A percentile compares a stretch with the other conserved stretches of the same genome.
Evolutionary conservation across 2,888 invertebrate genomes (phyloP).

Genomic region (Dione vanillae): DNA sequence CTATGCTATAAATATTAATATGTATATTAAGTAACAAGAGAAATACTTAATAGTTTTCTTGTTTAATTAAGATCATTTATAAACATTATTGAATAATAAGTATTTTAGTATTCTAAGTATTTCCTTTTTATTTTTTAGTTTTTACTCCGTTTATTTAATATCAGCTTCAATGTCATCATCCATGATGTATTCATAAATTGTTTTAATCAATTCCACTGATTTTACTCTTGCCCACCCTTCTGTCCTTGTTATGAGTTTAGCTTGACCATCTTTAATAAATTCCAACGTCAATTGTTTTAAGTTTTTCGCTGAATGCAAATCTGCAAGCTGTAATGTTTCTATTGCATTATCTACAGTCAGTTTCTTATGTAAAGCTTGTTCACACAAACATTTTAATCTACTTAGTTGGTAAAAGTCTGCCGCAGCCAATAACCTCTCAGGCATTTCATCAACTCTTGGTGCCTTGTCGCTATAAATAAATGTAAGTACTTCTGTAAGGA

Average conservation of each 20-base stretch:
- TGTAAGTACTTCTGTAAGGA: constrained; percentile 69
- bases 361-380: constrained; percentile 74
- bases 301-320: constrained; percentile 71
- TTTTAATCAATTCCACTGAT: constrained; percentile 73
- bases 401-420: constrained; percentile 77
- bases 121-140: not conserved
- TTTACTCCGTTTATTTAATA: constrained; percentile 44
- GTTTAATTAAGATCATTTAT: no score
- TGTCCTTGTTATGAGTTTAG: constrained; percentile 72
- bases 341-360: constrained; percentile 77
- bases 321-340: constrained; percentile 73
- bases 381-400: constrained; percentile 72
- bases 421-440: constrained; percentile 74
- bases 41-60: no score
- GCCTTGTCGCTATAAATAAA: constrained; percentile 78
- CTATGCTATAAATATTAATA: no score
- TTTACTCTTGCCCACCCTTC: constrained; percentile 74
- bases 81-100: no score
- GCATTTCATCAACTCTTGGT: constrained; percentile 73
- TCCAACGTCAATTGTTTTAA: constrained; percentile 71
- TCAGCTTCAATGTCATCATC: constrained; percentile 69
- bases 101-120: no score
- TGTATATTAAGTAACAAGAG: no score
- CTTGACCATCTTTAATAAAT: constrained; percentile 78
- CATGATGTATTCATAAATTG: constrained; percentile 76